Base-by-base conservation (phyloP, 2,113 vertebrate species). In the Osmerus mordax region DNA sequence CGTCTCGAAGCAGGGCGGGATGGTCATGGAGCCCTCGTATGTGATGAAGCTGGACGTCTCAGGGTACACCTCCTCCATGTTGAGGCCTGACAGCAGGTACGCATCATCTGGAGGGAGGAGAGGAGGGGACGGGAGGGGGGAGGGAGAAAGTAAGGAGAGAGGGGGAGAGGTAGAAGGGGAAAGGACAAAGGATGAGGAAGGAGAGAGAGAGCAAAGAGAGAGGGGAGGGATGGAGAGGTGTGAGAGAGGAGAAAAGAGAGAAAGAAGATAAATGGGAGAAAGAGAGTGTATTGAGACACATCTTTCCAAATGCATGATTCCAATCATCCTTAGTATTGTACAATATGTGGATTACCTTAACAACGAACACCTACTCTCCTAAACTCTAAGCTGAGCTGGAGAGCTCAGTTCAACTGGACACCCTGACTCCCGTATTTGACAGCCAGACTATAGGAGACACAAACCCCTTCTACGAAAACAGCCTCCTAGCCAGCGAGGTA, bases 11-110 rank as follows among this genome's bases (percentile, higher is more conserved):
- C 97, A 99, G 14, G 97, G 96, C 11, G 97, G 97, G 80, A 96
- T 96, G 67, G 97, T 99, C 96, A 99, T 98, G 0, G 97, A 99
- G 69, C 97, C 97, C 65, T 99, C 97, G 0, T 99, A 99, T 0
- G 97, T 99, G 83, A 99, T 99, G 83, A 97, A 99, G 89, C 97
- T 99, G 79, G 90, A 92, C 0, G 97, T 99, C 82, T 99, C 97
- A 4, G 97, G 97, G 86, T 99, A 99, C 23, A 99, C 92, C 81
- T 97, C 96, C 82, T 98, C 96, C 66, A 99, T 96, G 85, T 98
- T 98, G 85, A 99, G 93, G 86, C 94, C 95, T 65, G 95, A 94
- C 86, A 99, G 94, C 87, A 99, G 92, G 88, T 99, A 98, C 1
- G 97, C 97, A 87, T 99, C 97, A 86, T 99, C 97, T 99, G 78